These are phyloP conservation scores for Lates japonicus DNA, from an alignment of 2,797 vertebrate species.

Conservation along the genomic window DNA sequence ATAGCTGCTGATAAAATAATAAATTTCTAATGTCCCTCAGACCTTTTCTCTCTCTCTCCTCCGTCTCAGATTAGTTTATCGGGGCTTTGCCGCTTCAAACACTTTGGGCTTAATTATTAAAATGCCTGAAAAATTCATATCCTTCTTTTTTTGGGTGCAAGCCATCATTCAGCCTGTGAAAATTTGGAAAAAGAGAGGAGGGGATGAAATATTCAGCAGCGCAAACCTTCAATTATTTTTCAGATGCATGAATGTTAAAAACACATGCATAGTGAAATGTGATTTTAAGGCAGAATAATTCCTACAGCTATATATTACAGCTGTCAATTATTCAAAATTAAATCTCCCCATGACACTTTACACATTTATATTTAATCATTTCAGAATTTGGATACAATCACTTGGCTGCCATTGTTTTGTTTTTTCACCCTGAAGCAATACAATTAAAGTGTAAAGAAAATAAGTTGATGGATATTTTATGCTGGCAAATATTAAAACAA, in stretches of 20 bases:
- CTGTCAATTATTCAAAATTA: conserved; percentile 79
- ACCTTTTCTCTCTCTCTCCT: conserved; percentile 55
- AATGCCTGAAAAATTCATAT: conserved; percentile 80
- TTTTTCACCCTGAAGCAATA: conserved; percentile 55
- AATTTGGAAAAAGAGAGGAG: conserved; percentile 61
- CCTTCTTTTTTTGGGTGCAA: conserved; percentile 76
- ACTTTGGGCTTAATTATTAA: conserved; percentile 85
- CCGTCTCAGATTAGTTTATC: conserved; percentile 81
- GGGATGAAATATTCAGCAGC: conserved; percentile 84
- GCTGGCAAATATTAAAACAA: conserved; percentile 39
- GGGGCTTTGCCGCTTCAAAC: conserved; percentile 79
- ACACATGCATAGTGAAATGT: conserved; percentile 72
- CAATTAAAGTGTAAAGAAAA: conserved; percentile 55
- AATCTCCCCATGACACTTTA: conserved; percentile 64
- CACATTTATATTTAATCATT: conserved; percentile 77
- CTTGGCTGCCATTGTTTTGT: conserved; percentile 60
- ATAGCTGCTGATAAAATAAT: conserved; percentile 83
- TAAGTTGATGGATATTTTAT: conserved; percentile 34
- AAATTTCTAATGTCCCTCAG: conserved; percentile 83
- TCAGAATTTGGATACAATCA: conserved; percentile 66
- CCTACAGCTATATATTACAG: conserved; percentile 71
- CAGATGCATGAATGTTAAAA: conserved; percentile 76
- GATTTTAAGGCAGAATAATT: conserved; percentile 76
- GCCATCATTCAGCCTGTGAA: conserved; percentile 75
- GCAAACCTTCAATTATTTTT: conserved; percentile 80